Conservation (phyloP, 2,113 vertebrate species). For the Zosterops borbonicus region DNA sequence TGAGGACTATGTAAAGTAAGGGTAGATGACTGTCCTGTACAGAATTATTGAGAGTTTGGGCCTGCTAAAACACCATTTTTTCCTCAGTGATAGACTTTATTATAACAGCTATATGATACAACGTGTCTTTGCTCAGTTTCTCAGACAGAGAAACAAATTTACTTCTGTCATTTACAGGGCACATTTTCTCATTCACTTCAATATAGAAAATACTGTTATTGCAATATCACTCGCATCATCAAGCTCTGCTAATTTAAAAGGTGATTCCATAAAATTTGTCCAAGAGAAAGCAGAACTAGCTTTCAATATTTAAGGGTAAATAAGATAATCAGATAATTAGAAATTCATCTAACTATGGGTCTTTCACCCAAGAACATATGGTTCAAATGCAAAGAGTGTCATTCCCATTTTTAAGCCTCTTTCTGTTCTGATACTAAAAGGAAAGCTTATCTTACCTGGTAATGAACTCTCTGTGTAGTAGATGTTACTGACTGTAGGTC, state of each 20-base stretch:
- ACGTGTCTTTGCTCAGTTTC: background rate
- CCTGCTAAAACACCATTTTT: background rate
- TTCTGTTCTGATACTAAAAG: background rate
- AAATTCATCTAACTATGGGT: background rate
- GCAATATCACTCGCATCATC: background rate
- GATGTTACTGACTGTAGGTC: conserved; percentile 77
- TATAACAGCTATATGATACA: background rate
- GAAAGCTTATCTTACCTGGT: conserved; percentile 83
- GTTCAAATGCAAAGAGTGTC: background rate
- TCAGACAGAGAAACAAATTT: background rate
- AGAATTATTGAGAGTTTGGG: background rate
- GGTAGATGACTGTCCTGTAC: too few species aligned
- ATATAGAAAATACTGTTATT: background rate
- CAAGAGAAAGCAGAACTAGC: background rate
- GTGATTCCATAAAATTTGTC: background rate
- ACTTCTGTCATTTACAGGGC: background rate
- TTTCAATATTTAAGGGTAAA: background rate
- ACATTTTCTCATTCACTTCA: background rate
- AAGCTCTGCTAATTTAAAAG: background rate
- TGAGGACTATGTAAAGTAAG: background rate
- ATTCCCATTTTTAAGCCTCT: background rate
- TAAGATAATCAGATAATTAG: background rate
- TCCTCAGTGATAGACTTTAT: background rate
- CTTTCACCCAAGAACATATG: background rate
- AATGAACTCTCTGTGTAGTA: conserved; percentile 89